Evolutionary conservation across 2,113 vertebrate species (phyloP).

Genomic region (Apodemus sylvaticus): DNA sequence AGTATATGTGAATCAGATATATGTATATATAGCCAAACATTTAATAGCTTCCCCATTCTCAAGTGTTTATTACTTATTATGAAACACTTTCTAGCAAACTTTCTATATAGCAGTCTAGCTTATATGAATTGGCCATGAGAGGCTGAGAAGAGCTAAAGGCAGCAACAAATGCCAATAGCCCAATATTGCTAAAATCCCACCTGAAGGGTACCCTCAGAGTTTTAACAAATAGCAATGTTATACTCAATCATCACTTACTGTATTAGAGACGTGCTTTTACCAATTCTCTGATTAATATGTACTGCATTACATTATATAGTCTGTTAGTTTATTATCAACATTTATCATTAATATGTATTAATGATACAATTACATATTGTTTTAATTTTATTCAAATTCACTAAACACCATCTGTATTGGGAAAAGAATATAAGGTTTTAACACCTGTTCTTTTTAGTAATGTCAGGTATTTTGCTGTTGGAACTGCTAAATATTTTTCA

Average conservation of each 20-base stretch:
- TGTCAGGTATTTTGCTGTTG: conserved; percentile 83
- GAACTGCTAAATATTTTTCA: conserved; percentile 88
- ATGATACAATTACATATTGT: not conserved
- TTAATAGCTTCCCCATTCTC: not conserved
- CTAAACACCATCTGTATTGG: conserved; percentile 43
- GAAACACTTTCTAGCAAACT: conserved; percentile 25
- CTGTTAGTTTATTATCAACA: not conserved
- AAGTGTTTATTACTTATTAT: not conserved
- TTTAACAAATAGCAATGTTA: not conserved
- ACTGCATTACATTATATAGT: not conserved
- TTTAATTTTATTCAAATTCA: conserved; percentile 59
- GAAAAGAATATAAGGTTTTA: conserved; percentile 88
- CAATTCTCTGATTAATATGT: not conserved
- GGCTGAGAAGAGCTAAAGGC: not conserved
- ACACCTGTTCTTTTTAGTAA: conserved; percentile 50
- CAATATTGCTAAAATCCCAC: not conserved
- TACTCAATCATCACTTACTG: conserved; percentile 5
- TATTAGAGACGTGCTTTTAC: not conserved
- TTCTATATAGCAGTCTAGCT: not conserved
- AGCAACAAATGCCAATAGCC: not conserved
- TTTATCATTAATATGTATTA: not conserved
- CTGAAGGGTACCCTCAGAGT: not conserved
- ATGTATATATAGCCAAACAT: not conserved
- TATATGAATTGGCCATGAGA: not conserved
- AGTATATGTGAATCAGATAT: not conserved